These are phyloP conservation scores for Diaprepes abbreviatus DNA, from an alignment of 2,888 invertebrate species.

Conservation along the genomic window DNA sequence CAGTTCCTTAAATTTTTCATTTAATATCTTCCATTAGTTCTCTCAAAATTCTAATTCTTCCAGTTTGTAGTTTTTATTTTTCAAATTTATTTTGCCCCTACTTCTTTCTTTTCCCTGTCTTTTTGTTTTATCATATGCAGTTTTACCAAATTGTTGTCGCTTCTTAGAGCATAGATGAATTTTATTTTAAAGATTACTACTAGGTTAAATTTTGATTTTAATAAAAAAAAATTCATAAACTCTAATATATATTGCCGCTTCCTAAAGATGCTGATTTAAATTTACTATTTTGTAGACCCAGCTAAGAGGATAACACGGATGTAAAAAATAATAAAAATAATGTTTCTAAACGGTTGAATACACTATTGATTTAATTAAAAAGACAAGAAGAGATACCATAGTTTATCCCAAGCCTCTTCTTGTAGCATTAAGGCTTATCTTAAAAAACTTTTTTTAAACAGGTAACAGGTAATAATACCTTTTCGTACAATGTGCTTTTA, in stretches of 20 bases:
- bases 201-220: no score
- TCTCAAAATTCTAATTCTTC: no score
- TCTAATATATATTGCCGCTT: conserved; percentile 38
- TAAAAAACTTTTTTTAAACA: conserved; percentile 32
- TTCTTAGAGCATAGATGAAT: no score
- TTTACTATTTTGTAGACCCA: conserved; percentile 25
- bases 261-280: neutral
- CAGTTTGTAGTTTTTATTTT: no score
- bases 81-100: no score
- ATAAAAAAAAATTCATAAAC: no score
- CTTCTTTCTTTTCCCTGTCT: no score
- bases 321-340: conserved; percentile 50
- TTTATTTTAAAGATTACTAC: no score
- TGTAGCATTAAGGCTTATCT: conserved; percentile 33
- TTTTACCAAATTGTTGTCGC: no score
- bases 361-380: conserved; percentile 57
- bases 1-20: no score
- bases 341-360: conserved; percentile 54
- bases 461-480: conserved; percentile 44
- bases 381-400: conserved; percentile 50
- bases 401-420: conserved; percentile 33
- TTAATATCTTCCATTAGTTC: no score
- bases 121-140: no score
- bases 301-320: conserved; percentile 30
- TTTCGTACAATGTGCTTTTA: conserved; percentile 7